A percentile compares a stretch with the other conserved stretches of the same genome.
These are phyloP conservation scores for Uromys caudimaculatus DNA, from an alignment of 2,797 vertebrate genomes.

Conservation along the genomic window DNA sequence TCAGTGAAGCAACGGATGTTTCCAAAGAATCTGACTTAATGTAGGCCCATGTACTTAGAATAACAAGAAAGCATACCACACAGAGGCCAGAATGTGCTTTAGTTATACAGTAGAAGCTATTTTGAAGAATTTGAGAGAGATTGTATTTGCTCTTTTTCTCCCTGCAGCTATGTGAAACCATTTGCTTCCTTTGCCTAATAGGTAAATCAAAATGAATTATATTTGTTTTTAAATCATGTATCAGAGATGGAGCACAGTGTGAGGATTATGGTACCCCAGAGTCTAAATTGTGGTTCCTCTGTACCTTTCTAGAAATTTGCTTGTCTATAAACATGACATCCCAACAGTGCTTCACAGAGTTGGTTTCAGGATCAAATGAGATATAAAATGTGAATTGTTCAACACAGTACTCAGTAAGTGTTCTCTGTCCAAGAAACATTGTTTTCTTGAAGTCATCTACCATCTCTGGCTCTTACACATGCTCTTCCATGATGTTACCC, in stretches of 20 bases:
- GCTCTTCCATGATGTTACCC: background rate
- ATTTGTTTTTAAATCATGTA: background rate
- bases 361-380: background rate
- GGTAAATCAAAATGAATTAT: background rate
- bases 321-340: background rate
- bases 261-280: background rate
- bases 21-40: background rate
- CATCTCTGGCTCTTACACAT: background rate
- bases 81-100: background rate
- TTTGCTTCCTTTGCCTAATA: background rate
- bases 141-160: background rate
- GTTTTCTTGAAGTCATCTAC: background rate
- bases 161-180: background rate
- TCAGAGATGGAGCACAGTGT: background rate
- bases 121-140: background rate
- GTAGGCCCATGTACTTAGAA: background rate
- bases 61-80: background rate
- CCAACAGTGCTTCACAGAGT: background rate
- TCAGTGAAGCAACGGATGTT: background rate
- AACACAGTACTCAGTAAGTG: conserved; percentile 22
- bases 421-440: background rate
- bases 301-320: background rate
- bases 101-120: background rate
- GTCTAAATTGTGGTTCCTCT: background rate
- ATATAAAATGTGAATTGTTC: conserved; percentile 28